Evolutionary conservation across 92 coral and sea anemone species (phyloP).

Genomic region (Hydrozoanthus gracilis): DNA sequence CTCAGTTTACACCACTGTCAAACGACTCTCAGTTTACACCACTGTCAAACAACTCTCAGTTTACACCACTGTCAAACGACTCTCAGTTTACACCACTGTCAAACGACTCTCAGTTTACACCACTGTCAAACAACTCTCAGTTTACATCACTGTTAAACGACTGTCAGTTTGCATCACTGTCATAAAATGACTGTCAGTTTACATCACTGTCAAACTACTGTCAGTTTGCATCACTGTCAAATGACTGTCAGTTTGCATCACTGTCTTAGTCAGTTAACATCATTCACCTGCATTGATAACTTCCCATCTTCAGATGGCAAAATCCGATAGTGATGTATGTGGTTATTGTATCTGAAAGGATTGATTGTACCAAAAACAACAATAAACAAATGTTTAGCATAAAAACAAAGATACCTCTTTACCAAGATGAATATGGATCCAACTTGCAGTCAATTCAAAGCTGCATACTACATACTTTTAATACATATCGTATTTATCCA

Average conservation of each 20-base stretch:
- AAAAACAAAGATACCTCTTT: too few species aligned
- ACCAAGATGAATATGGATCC: too few species aligned
- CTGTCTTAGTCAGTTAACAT: neutral
- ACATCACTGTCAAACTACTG: neutral
- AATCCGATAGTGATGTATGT: slow-evolving; percentile 90
- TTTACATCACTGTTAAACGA: neutral
- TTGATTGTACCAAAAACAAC: too few species aligned
- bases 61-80: neutral
- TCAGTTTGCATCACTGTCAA: neutral
- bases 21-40: too few species aligned
- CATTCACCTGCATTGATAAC: slow-evolving; percentile 81
- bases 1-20: too few species aligned
- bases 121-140: neutral
- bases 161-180: too few species aligned
- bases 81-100: neutral
- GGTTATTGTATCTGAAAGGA: slow-evolving; percentile 68
- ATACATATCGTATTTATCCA: too few species aligned
- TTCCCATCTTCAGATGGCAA: slow-evolving; percentile 71
- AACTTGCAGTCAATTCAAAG: too few species aligned
- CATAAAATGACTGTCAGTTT: too few species aligned
- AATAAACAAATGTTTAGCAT: too few species aligned
- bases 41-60: too few species aligned
- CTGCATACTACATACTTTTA: too few species aligned
- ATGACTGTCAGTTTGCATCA: neutral
- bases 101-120: neutral